Conservation (phyloP, 2,888 invertebrate genomes). For the Cecidostiba fungosa region DNA sequence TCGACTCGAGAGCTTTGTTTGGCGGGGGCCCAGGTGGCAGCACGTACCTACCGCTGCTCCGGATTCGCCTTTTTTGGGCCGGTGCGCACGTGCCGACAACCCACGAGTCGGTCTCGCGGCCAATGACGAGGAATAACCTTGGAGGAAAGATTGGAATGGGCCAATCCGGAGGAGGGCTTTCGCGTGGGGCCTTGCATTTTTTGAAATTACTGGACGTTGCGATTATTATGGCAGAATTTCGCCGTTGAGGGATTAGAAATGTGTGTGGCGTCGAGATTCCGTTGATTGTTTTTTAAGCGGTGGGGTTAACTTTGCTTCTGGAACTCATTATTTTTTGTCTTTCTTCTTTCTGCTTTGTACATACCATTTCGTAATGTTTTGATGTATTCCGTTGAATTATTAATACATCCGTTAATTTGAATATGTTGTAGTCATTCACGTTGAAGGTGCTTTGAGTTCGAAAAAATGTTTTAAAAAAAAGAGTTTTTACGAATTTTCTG, state of each 20-base stretch:
- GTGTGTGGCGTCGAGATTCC: background rate
- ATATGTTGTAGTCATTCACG: background rate
- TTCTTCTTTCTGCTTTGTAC: too few species aligned
- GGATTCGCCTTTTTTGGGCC: constrained; percentile 52
- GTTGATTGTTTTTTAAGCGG: too few species aligned
- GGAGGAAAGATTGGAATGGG: background rate
- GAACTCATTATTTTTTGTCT: background rate
- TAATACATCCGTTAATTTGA: background rate
- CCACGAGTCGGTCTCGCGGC: background rate
- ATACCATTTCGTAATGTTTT: background rate
- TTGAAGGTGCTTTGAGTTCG: background rate
- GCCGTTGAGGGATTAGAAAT: constrained; percentile 18
- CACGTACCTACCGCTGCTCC: background rate
- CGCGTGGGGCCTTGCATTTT: constrained; percentile 20
- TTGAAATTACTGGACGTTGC: constrained; percentile 38
- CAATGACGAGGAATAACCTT: constrained; percentile 16
- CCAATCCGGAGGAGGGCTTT: background rate
- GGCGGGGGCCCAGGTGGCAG: background rate
- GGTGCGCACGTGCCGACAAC: constrained; percentile 33
- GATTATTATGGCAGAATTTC: background rate
- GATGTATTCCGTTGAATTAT: background rate
- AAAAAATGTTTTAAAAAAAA: background rate
- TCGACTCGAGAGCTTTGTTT: background rate
- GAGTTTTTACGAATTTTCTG: background rate
- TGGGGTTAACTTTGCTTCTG: background rate